phyloP scores from a whole-genome alignment of 2,113 vertebrate genomes.

The Dromiciops gliroides region DNA sequence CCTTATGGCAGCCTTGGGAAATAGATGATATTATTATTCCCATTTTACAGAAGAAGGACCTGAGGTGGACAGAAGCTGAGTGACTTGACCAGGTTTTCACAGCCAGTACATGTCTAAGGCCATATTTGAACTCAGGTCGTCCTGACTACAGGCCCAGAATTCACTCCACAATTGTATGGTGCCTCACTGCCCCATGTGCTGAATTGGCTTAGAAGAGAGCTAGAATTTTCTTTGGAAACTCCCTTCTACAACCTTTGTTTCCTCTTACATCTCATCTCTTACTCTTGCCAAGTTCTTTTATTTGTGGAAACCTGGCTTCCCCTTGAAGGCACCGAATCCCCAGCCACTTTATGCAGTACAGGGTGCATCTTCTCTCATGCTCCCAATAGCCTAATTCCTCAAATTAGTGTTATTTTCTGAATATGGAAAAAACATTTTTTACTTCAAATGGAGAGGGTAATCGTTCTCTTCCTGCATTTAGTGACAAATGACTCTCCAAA shows the following conservation, averaged over 20 bases:
- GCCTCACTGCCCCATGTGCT: not conserved
- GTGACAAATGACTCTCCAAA: not conserved
- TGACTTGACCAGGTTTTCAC: not conserved
- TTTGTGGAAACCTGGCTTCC: not conserved
- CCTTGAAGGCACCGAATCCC: not conserved
- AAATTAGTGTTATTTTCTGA: conserved; percentile 33
- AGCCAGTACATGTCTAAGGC: not conserved
- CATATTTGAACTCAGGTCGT: not conserved
- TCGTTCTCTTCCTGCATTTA: not conserved
- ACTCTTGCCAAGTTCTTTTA: not conserved
- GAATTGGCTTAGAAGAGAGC: not conserved
- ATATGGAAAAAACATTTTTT: conserved; percentile 46
- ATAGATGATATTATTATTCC: not conserved
- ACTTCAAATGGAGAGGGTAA: conserved; percentile 10
- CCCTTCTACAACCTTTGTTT: not conserved
- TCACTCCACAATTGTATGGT: not conserved
- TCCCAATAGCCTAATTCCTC: not conserved
- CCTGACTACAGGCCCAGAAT: not conserved
- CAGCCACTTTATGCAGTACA: not conserved
- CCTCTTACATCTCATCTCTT: not conserved
- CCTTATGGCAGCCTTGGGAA: not conserved
- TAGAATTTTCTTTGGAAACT: not conserved
- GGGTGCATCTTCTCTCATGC: not conserved
- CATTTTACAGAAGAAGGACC: not conserved
- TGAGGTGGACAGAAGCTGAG: not conserved